Percentiles rank a stretch among this genome's conserved stretches.
These are phyloP conservation scores for Noctilio leporinus DNA, from an alignment of 2,113 vertebrate genomes.

Conservation along the genomic window DNA sequence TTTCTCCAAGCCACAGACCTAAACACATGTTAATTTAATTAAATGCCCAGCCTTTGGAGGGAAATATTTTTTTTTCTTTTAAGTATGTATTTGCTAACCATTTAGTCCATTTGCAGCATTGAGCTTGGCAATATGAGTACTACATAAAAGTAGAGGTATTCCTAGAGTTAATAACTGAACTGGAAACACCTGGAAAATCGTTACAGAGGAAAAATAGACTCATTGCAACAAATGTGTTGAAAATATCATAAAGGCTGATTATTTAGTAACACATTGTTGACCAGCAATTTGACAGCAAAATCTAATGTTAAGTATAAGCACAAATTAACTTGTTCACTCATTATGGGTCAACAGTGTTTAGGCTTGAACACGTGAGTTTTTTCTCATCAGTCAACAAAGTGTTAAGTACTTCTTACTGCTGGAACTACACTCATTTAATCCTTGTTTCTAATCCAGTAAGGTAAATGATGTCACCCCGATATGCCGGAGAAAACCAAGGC, in stretches of 20 bases:
- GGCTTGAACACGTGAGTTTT: too few relatives aligned
- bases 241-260: neutral
- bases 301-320: too few relatives aligned
- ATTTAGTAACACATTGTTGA: too few relatives aligned
- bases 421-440: neutral
- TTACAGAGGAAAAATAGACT: neutral
- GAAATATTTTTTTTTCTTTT: neutral
- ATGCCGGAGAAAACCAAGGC: neutral
- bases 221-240: neutral
- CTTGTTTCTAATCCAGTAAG: neutral
- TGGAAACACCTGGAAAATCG: neutral
- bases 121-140: neutral
- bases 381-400: too few relatives aligned
- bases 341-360: too few relatives aligned
- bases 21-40: neutral
- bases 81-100: neutral
- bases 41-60: neutral
- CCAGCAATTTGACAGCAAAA: too few relatives aligned
- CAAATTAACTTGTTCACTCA: too few relatives aligned
- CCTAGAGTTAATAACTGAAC: neutral
- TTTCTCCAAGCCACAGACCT: neutral
- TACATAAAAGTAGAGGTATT: neutral
- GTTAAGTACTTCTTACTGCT: neutral
- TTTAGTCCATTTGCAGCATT: neutral
- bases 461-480: neutral